A percentile compares a stretch with the other conserved stretches of the same genome.
Evolutionary conservation across 1,140 invertebrate species (phyloP).

Genomic region (Ptiloglossa arizonensis): DNA sequence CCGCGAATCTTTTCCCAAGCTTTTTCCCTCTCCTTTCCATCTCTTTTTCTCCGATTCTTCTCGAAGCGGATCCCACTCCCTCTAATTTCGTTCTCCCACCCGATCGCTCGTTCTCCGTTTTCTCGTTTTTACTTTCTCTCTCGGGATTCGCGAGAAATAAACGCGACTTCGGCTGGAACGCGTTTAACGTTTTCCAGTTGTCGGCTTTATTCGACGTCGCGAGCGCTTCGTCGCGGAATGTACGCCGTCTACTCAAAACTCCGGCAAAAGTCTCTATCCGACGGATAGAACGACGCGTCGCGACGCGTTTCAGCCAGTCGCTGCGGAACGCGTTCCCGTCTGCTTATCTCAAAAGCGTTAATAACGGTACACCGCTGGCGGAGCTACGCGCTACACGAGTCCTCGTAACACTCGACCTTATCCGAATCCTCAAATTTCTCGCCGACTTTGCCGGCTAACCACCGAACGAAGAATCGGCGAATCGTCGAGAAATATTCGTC

Average conservation of each 20-base stretch:
- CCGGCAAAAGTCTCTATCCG: conserved; percentile 38
- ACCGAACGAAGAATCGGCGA: no score
- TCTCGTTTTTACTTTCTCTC: background rate
- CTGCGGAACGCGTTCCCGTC: background rate
- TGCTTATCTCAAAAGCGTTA: conserved; percentile 51
- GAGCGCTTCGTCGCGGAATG: conserved; percentile 8
- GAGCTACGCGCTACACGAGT: conserved; percentile 26
- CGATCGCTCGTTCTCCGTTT: background rate
- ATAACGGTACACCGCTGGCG: conserved; percentile 10
- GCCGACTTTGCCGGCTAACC: background rate
- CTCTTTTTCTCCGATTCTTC: no score
- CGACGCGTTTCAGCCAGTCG: background rate
- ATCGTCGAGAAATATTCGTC: no score
- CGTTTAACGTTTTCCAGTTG: conserved; percentile 16
- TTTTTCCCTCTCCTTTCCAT: no score
- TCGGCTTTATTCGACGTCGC: conserved; percentile 33
- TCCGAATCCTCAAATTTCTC: background rate
- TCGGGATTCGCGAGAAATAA: background rate
- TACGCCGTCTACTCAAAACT: conserved; percentile 24
- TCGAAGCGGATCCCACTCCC: background rate
- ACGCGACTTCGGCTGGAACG: conserved; percentile 19
- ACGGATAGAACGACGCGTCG: background rate
- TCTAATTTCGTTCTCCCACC: conserved; percentile 12
- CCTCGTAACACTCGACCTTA: background rate
- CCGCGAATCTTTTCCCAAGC: background rate